A percentile compares a stretch with the other conserved stretches of the same genome.
Evolutionary conservation across 2,888 invertebrate species (phyloP).

Genomic region (Eulithis prunata): DNA sequence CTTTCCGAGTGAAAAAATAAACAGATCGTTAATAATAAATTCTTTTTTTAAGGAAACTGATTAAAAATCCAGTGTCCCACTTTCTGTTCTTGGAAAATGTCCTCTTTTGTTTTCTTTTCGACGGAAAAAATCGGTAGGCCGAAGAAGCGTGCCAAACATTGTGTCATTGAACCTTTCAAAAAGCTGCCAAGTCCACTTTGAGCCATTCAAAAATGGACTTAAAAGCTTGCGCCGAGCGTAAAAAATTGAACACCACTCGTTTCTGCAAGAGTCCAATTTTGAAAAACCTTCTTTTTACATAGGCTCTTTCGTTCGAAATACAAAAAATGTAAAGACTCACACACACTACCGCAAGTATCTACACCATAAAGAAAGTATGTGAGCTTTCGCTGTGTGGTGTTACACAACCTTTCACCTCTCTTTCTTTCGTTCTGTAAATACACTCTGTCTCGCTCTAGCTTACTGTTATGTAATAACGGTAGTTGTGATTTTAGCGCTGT

Average conservation of each 20-base stretch:
- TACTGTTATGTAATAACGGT: constrained; percentile 83
- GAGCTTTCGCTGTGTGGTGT: constrained; percentile 81
- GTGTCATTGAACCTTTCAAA: constrained; percentile 79
- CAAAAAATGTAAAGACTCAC: constrained; percentile 72
- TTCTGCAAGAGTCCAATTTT: constrained; percentile 64
- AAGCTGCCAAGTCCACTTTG: constrained; percentile 59
- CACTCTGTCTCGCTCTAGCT: constrained; percentile 58
- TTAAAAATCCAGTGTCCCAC: constrained; percentile 65
- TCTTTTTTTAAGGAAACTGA: constrained; percentile 65
- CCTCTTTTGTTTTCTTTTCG: constrained; percentile 66
- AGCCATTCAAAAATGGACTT: constrained; percentile 56
- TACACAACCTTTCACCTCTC: constrained; percentile 75
- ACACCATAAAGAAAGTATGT: constrained; percentile 73
- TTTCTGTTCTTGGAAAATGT: constrained; percentile 71
- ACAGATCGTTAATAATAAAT: constrained; percentile 32
- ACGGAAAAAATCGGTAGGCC: constrained; percentile 74
- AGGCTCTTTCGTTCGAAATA: constrained; percentile 70
- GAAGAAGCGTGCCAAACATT: constrained; percentile 74
- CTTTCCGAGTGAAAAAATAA: constrained; percentile 39
- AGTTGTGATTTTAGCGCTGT: constrained; percentile 77
- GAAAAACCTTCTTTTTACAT: constrained; percentile 64
- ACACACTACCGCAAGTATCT: constrained; percentile 59
- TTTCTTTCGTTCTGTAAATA: constrained; percentile 54
- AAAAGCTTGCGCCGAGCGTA: constrained; percentile 47
- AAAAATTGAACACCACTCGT: constrained; percentile 54